Evolutionary conservation across 2,797 vertebrate species (phyloP).

Genomic region (Myotis myotis): DNA sequence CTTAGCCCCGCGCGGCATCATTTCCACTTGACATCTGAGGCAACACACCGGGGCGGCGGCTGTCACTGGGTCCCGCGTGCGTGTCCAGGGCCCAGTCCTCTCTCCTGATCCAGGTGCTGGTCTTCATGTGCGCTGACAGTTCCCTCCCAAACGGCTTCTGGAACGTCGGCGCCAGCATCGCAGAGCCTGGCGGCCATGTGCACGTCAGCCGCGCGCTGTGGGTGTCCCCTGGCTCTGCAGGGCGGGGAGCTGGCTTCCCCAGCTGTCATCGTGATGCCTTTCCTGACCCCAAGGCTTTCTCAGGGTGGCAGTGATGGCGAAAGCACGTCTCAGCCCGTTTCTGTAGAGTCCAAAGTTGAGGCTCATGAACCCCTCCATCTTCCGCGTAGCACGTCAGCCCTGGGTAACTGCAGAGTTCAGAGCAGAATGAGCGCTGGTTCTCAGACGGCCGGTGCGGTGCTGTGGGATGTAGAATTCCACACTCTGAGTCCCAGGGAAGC

Average conservation of each 20-base stretch:
- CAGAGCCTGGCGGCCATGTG: rapidly evolving
- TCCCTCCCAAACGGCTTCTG: rapidly evolving
- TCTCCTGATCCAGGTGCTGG: rapidly evolving
- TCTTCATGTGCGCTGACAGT: rapidly evolving
- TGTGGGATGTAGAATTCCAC: not conserved
- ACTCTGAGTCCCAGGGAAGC: not conserved
- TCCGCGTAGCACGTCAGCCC: not conserved
- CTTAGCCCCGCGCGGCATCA: rapidly evolving
- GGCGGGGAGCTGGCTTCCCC: rapidly evolving
- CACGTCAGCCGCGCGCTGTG: rapidly evolving
- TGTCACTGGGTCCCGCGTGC: rapidly evolving
- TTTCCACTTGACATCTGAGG: not conserved
- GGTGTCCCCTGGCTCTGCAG: rapidly evolving
- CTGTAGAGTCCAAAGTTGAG: not conserved
- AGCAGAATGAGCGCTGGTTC: not conserved
- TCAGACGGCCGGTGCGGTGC: rapidly evolving
- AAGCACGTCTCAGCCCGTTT: not conserved
- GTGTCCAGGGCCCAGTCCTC: not conserved
- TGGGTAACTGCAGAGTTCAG: too few species aligned
- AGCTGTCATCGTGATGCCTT: not conserved
- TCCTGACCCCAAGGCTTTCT: not conserved
- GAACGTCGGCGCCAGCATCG: rapidly evolving
- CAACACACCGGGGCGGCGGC: too few species aligned
- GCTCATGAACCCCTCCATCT: not conserved
- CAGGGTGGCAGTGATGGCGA: not conserved